Percentiles rank a stretch among this genome's conserved stretches.
These are phyloP conservation scores for Halictus rubicundus DNA, from an alignment of 1,140 invertebrate species.

Conservation along the genomic window DNA sequence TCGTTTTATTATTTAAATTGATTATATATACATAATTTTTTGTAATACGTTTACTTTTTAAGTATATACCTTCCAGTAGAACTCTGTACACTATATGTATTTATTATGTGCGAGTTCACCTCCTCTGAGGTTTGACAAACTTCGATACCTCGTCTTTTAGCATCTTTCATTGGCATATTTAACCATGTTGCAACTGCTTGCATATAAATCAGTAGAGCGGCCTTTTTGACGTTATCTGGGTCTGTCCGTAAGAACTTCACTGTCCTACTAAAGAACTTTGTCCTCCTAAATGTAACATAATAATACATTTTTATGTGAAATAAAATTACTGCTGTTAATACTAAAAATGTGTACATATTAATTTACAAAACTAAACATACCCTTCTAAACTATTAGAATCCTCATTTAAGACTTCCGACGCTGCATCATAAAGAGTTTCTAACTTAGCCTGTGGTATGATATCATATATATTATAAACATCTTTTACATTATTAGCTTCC, in stretches of 20 bases:
- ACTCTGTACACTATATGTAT: constrained; percentile 74
- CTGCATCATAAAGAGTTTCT: constrained; percentile 69
- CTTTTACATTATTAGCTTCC: constrained; percentile 71
- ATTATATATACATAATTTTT: constrained; percentile 8
- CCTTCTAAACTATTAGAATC: constrained; percentile 39
- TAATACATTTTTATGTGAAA: constrained; percentile 24
- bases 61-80: constrained; percentile 72
- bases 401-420: constrained; percentile 62
- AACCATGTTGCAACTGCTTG: constrained; percentile 75
- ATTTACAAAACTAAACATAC: constrained; percentile 48
- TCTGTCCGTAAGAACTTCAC: constrained; percentile 51
- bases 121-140: constrained; percentile 67
- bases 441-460: constrained; percentile 76
- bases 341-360: background rate
- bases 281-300: constrained; percentile 54
- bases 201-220: constrained; percentile 76
- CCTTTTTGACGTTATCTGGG: constrained; percentile 63
- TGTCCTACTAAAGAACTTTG: constrained; percentile 60
- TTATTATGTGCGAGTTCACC: constrained; percentile 73
- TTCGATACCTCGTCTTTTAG: constrained; percentile 70
- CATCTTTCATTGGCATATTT: constrained; percentile 70
- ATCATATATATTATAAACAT: constrained; percentile 79
- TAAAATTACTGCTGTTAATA: background rate
- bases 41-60: background rate
- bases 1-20: constrained; percentile 7